Evolutionary conservation across 1,140 invertebrate genomes (phyloP).

Genomic region (Drosophila albomicans): DNA sequence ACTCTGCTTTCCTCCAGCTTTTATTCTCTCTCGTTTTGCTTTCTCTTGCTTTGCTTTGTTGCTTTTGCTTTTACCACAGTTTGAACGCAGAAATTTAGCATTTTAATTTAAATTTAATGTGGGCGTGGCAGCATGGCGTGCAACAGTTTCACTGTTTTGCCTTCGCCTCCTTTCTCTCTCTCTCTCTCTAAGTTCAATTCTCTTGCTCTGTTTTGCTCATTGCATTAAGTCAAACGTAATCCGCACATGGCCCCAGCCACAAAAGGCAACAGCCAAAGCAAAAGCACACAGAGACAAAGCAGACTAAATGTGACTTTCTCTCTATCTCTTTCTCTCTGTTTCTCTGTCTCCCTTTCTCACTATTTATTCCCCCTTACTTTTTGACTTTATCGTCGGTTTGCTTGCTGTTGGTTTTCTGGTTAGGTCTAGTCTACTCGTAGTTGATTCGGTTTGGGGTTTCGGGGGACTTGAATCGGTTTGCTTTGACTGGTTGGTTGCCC

Average conservation of each 20-base stretch:
- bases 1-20: neutral
- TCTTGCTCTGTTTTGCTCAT: slow-evolving; percentile 21
- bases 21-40: neutral
- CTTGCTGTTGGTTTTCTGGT: slow-evolving; percentile 78
- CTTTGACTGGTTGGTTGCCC: slow-evolving; percentile 66
- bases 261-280: slow-evolving; percentile 50
- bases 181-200: slow-evolving; percentile 1
- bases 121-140: slow-evolving; percentile 72
- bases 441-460: slow-evolving; percentile 36
- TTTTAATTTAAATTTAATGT: slow-evolving; percentile 81
- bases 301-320: slow-evolving; percentile 37
- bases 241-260: slow-evolving; percentile 76
- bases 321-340: neutral
- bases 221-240: slow-evolving; percentile 83
- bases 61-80: slow-evolving; percentile 50
- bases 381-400: slow-evolving; percentile 73
- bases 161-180: neutral
- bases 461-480: slow-evolving; percentile 62
- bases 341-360: neutral
- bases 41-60: neutral
- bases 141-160: slow-evolving; percentile 64
- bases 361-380: slow-evolving; percentile 57
- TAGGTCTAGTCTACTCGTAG: slow-evolving; percentile 63
- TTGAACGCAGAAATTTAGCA: slow-evolving; percentile 74
- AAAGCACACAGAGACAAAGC: slow-evolving; percentile 51